A percentile compares a stretch with the other conserved stretches of the same genome.
Conservation (phyloP, 2,797 vertebrate genomes). For the Capromys pilorides region DNA sequence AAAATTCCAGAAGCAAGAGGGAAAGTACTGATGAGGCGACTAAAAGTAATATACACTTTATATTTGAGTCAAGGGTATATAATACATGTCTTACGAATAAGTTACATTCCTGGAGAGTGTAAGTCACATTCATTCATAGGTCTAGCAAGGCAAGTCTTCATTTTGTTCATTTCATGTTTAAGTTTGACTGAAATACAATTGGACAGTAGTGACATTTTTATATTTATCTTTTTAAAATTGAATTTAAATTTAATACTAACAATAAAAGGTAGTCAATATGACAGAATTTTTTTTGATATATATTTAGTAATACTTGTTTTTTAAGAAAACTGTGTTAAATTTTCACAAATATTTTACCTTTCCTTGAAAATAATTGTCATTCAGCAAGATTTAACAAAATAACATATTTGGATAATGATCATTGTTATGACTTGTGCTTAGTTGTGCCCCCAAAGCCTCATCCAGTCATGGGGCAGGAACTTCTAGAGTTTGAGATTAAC, state of each 20-base stretch:
- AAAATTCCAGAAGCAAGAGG: background rate
- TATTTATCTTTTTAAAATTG: background rate
- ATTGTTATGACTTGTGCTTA: no score
- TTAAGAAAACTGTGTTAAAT: background rate
- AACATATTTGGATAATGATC: background rate
- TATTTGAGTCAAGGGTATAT: background rate
- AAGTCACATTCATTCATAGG: background rate
- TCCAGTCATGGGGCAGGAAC: no score
- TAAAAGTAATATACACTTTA: background rate
- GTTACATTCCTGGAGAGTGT: background rate
- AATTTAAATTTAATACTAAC: slow-evolving; percentile 16
- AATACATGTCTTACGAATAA: background rate
- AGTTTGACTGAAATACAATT: background rate
- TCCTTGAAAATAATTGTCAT: background rate
- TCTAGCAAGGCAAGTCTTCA: background rate
- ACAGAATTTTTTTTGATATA: background rate
- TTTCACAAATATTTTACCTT: slow-evolving; percentile 1
- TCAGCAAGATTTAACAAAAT: background rate
- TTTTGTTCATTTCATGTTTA: background rate
- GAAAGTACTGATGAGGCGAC: background rate
- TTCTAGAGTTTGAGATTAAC: no score
- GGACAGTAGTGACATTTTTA: background rate
- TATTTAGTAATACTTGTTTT: background rate
- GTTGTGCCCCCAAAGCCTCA: no score
- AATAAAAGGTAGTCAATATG: background rate